Evolutionary conservation across 2,888 invertebrate genomes (phyloP).

Genomic region (Acronicta leporina): DNA sequence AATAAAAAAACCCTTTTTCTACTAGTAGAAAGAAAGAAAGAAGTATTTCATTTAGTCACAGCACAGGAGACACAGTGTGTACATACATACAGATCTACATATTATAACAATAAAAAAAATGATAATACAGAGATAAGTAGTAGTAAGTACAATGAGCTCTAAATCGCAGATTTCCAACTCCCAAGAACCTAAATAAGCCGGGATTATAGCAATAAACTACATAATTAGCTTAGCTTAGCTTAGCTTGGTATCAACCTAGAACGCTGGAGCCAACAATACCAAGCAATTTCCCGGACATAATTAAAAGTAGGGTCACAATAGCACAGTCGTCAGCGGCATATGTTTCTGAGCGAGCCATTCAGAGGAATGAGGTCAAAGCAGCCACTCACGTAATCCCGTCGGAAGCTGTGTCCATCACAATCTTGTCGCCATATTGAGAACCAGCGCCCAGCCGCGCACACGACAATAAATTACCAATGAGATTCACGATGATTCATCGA

Average conservation of each 20-base stretch:
- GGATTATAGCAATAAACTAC: slow-evolving; percentile 3
- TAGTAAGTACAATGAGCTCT: too few relatives aligned
- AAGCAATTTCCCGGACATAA: slow-evolving; percentile 42
- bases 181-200: neutral
- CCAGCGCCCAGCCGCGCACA: slow-evolving; percentile 13
- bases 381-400: slow-evolving; percentile 42
- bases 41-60: too few relatives aligned
- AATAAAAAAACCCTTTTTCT: too few relatives aligned
- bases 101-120: too few relatives aligned
- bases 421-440: slow-evolving; percentile 38
- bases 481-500: slow-evolving; percentile 39
- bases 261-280: slow-evolving; percentile 30
- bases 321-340: slow-evolving; percentile 28
- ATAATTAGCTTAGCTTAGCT: too few relatives aligned
- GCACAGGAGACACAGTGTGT: too few relatives aligned
- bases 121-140: too few relatives aligned
- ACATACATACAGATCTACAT: too few relatives aligned
- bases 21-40: too few relatives aligned
- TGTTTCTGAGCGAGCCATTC: slow-evolving; percentile 45
- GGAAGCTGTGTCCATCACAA: slow-evolving; percentile 49
- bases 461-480: slow-evolving; percentile 35
- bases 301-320: slow-evolving; percentile 33
- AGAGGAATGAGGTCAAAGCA: slow-evolving; percentile 44
- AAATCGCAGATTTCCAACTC: too few relatives aligned
- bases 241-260: slow-evolving; percentile 11